Conservation (phyloP, 1,140 invertebrate species). For the Potamilus streckersoni region DNA sequence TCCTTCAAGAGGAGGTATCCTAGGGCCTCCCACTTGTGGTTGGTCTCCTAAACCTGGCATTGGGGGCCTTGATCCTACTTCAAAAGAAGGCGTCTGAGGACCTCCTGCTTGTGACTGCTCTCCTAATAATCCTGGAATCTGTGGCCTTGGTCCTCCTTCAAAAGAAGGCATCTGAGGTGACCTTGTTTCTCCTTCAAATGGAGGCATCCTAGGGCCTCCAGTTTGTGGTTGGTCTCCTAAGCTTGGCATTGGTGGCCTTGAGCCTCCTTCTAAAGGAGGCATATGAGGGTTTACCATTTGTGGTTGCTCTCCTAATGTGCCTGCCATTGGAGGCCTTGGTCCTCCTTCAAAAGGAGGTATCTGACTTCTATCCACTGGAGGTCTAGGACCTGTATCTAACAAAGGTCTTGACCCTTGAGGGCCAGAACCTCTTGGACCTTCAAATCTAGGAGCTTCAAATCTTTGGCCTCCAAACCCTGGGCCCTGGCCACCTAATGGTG, state of each 20-base stretch:
- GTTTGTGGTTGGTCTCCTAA: too few species aligned
- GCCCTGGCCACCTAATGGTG: neutral
- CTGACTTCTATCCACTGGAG: neutral
- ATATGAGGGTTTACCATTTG: too few species aligned
- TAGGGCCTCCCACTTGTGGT: too few species aligned
- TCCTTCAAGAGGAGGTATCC: neutral
- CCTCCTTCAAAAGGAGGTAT: neutral
- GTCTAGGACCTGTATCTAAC: neutral
- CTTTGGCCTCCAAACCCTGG: conserved; percentile 17
- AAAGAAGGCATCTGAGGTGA: neutral
- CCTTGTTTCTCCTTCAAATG: neutral
- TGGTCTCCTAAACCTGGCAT: too few species aligned
- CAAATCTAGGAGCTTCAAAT: conserved; percentile 7
- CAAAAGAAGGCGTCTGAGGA: too few species aligned
- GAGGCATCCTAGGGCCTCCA: neutral
- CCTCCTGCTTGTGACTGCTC: too few species aligned
- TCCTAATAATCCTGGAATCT: conserved; percentile 8
- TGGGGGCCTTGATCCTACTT: too few species aligned
- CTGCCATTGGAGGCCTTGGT: conserved; percentile 11
- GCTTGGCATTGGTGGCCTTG: too few species aligned
- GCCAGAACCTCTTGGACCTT: conserved; percentile 12
- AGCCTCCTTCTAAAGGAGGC: too few species aligned
- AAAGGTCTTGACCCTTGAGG: neutral
- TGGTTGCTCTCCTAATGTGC: neutral
- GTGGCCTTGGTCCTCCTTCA: conserved; percentile 7